Conservation (phyloP, 2,113 vertebrate species). For the Oplegnathus fasciatus region DNA sequence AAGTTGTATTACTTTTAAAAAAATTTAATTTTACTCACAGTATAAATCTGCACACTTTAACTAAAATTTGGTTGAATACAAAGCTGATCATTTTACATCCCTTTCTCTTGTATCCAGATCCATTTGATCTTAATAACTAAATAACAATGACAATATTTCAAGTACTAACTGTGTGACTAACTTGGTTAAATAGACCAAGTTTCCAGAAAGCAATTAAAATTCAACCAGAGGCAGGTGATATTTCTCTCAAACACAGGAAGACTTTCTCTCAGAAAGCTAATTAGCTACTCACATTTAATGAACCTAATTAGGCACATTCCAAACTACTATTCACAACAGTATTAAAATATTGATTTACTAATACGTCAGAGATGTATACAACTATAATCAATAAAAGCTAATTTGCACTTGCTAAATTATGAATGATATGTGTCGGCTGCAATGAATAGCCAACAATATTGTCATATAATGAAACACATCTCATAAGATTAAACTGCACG, state of each 20-base stretch:
- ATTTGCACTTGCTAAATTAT: constrained; percentile 66
- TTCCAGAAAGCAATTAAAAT: constrained; percentile 36
- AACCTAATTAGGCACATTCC: constrained; percentile 66
- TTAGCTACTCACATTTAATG: constrained; percentile 65
- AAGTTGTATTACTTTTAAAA: too few species aligned
- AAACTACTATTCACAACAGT: constrained; percentile 51
- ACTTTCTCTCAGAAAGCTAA: constrained; percentile 47
- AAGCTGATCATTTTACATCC: not conserved
- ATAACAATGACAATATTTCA: constrained; percentile 2
- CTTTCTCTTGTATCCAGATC: not conserved
- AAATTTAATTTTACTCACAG: too few species aligned
- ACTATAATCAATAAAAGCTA: constrained; percentile 63
- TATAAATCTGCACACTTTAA: not conserved
- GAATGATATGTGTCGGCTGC: constrained; percentile 30
- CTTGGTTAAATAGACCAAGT: constrained; percentile 10
- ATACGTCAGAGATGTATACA: constrained; percentile 46
- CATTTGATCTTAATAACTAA: not conserved
- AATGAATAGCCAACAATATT: constrained; percentile 33
- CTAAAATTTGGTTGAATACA: not conserved
- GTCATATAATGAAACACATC: constrained; percentile 13
- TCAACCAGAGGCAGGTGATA: constrained; percentile 24
- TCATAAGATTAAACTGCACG: not conserved
- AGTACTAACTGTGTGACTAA: not conserved
- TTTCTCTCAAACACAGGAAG: constrained; percentile 39
- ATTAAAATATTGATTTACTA: constrained; percentile 63